Evolutionary conservation across 2,113 vertebrate genomes (phyloP), one percentile per base, ranked within the genome.

Genomic region (Rhinolophus ferrumequinum): DNA sequence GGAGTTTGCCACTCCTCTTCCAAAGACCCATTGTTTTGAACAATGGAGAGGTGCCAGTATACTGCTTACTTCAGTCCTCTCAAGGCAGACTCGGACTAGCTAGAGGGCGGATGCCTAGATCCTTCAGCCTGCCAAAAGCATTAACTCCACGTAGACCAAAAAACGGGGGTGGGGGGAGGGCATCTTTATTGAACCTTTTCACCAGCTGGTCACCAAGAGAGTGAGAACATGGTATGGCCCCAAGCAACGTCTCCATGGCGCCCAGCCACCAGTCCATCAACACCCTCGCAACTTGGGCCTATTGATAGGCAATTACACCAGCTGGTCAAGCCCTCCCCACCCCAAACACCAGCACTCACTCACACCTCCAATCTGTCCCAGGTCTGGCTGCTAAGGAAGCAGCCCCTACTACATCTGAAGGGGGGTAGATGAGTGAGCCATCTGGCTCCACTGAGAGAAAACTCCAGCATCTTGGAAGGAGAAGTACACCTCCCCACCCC

Each of bases 251-350:
- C 92, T 26, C 66, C 1, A 0, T 97, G 97, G 97, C 97, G 93
- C 50, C 64, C 73, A 84, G 97, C 97, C 97, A 96, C 96, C 93
- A 24, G 86, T 2, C 94, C 73, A 72, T 97, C 96, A 97, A 90
- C 97, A 89, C 95, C 84, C 62, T 94, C 95, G 90, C 76, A 41
- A 19, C 62, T 38, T 8, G 5, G 41, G 93, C 52, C 84, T n/a
- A 19, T 2, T 84, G 88, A 83, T 3, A 85, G 95, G 84, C 92
- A 85, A 50, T 10, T 1, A 14, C 4, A 67, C 95, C 97, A 97
- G 97, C 95, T 97, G 97, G 80, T 85, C 94, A 82, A 58, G 94
- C 80, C 95, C 77, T 90, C 90, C 82, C 75, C 47, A 6, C 44
- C 50, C 94, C 89, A 28, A 44, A 13, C 91, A 54, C 26, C 15